These are phyloP conservation scores for Cephalopterus ornatus DNA, from an alignment of 2,113 vertebrate species.

Conservation along the genomic window DNA sequence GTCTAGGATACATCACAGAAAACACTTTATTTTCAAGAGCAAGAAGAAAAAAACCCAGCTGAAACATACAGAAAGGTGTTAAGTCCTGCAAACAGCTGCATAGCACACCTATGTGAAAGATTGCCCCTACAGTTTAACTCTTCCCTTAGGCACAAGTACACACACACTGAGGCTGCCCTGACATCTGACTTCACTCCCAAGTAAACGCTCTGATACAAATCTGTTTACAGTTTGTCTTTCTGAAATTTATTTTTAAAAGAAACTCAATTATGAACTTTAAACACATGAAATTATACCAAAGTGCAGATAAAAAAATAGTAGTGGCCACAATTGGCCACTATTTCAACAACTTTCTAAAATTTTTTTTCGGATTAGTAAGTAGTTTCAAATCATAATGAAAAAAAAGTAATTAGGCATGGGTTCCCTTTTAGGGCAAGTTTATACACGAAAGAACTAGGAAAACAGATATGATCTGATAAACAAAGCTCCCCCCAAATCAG, in stretches of 20 bases:
- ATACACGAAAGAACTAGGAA: neutral
- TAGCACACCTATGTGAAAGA: neutral
- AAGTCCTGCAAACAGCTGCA: neutral
- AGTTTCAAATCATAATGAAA: neutral
- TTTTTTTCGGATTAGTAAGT: neutral
- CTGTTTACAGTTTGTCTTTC: neutral
- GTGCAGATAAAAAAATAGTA: neutral
- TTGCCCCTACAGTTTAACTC: neutral
- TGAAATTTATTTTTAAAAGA: neutral
- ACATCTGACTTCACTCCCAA: rapidly evolving
- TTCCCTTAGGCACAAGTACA: neutral
- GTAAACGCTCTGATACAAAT: neutral
- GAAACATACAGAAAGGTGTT: neutral
- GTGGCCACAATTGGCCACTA: neutral
- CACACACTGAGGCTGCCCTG: neutral
- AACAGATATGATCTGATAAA: neutral
- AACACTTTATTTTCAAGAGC: neutral
- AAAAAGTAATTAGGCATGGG: neutral
- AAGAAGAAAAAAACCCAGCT: neutral
- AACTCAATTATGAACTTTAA: neutral
- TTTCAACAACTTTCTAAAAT: neutral
- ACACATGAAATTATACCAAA: neutral
- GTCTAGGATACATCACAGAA: neutral
- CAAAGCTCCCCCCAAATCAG: neutral
- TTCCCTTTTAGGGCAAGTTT: neutral